Conservation (phyloP, 2,113 vertebrate species). For the Pholis gunnellus region DNA sequence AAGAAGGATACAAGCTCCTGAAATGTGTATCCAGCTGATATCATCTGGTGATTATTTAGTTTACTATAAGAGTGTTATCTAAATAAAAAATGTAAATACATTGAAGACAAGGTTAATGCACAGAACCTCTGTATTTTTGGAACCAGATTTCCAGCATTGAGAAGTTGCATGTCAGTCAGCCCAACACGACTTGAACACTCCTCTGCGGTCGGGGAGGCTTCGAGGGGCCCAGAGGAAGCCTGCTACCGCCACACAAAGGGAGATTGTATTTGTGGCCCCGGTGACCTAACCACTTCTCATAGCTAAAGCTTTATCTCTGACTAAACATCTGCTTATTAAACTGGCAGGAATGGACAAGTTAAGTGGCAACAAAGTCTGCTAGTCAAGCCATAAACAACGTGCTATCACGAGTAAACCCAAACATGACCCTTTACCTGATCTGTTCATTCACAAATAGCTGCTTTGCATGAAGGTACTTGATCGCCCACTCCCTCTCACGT, state of each 20-base stretch:
- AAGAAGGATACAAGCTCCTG: background rate
- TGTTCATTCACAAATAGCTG: background rate
- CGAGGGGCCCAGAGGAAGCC: constrained; percentile 74
- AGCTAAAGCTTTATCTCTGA: constrained; percentile 65
- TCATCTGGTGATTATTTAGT: background rate
- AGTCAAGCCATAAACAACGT: constrained; percentile 32
- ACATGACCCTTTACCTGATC: background rate
- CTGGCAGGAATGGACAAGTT: constrained; percentile 4
- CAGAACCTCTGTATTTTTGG: background rate
- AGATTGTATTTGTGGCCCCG: constrained; percentile 52
- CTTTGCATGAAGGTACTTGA: background rate
- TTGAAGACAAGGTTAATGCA: background rate
- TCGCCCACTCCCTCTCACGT: background rate
- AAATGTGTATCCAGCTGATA: background rate
- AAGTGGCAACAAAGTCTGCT: constrained; percentile 23
- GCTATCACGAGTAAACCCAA: background rate
- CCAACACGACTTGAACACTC: background rate
- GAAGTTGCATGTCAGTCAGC: constrained; percentile 1
- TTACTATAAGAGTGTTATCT: background rate
- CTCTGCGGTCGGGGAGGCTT: constrained; percentile 26
- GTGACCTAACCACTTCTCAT: constrained; percentile 54
- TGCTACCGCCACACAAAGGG: constrained; percentile 66
- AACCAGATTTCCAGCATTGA: background rate
- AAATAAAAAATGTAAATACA: background rate
- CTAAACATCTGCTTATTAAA: constrained; percentile 64